These are phyloP conservation scores for Drosophila testacea DNA, from an alignment of 2,888 invertebrate species.

Conservation along the genomic window DNA sequence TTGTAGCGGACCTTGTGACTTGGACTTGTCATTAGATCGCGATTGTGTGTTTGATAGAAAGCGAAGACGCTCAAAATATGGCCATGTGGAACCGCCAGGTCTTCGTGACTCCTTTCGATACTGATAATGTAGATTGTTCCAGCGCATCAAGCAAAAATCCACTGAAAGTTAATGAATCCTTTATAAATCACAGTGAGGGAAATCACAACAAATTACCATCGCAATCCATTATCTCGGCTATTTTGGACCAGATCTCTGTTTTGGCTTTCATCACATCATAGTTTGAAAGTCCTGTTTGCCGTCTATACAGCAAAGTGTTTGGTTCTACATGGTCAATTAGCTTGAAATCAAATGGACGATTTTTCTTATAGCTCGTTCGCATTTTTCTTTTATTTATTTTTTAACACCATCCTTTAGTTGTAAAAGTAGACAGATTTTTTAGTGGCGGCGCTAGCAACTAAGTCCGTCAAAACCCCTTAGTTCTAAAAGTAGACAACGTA, in stretches of 20 bases:
- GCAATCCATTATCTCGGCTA: slow-evolving; percentile 69
- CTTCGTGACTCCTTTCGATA: slow-evolving; percentile 77
- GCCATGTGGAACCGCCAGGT: slow-evolving; percentile 74
- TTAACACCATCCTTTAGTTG: too few relatives aligned
- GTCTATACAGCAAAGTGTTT: slow-evolving; percentile 72
- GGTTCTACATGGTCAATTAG: slow-evolving; percentile 78
- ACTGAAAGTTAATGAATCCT: slow-evolving; percentile 42
- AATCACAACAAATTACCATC: slow-evolving; percentile 53
- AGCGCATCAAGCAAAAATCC: slow-evolving; percentile 80
- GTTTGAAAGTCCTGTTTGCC: slow-evolving; percentile 74
- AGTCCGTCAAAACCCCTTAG: too few relatives aligned
- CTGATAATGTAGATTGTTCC: slow-evolving; percentile 80
- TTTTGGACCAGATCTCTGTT: slow-evolving; percentile 72
- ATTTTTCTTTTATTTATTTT: slow-evolving; percentile 28
- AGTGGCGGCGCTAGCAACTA: too few relatives aligned
- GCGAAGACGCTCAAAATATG: slow-evolving; percentile 70
- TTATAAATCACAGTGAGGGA: not conserved
- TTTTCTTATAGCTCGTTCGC: slow-evolving; percentile 81
- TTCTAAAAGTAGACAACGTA: too few relatives aligned
- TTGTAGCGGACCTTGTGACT: not conserved
- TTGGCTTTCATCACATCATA: slow-evolving; percentile 79
- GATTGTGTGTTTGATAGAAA: slow-evolving; percentile 60
- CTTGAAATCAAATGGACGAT: slow-evolving; percentile 82
- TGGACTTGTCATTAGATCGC: slow-evolving; percentile 24
- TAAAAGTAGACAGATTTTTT: too few relatives aligned